Base-by-base conservation (phyloP, 2,113 vertebrate species). In the Edolisoma coerulescens region DNA sequence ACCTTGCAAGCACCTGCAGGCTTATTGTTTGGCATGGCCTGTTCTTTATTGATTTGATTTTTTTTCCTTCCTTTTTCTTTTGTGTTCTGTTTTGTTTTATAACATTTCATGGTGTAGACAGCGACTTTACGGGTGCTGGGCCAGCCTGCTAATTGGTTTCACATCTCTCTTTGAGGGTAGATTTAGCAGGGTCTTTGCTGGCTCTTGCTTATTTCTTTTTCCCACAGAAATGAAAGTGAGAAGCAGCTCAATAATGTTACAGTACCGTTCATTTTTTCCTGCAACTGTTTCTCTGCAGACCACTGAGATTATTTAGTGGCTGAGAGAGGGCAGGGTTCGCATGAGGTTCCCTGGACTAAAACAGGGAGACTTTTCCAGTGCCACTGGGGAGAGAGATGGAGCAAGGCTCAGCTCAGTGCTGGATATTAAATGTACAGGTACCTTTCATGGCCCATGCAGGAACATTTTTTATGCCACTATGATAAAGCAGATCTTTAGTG, bases 1-100 rank as follows among this genome's bases (percentile, higher is more conserved):
- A 87, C 96, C 90, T 93, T 90, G 83, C 88, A 69, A 82, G 90
- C 92, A 93, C 93, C 95, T 94, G 90, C 90, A 95, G 90, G 90
- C 83, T 93, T 94, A 95, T 94, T 90, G 85, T 77, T 94, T 90
- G 80, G 79, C 73, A 39, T 71, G 68, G 83, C 13, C 82, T 75
- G 52, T 75, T 96, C 61, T 79, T 90, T 88, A 94, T 92, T 92
- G 90, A 89, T 96, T 90, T 89, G 27, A 37, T 81, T 93, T 84
- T 90, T 69, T 63, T 16, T 10, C 45, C 78, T 87, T 93, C 47
- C 37, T 83, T 84, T 95, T 92, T 59, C 69, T 93, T 85, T 90
- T 87, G 54, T 77, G 64, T 94, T 96, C 50, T 87, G 79, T 79
- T 93, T 93, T 94, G 71, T 68, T 95, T 95, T 94, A 92, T 95